A percentile compares a stretch with the other conserved stretches of the same genome.
Evolutionary conservation across 2,113 vertebrate species (phyloP).

Genomic region (Ginglymostoma cirratum): DNA sequence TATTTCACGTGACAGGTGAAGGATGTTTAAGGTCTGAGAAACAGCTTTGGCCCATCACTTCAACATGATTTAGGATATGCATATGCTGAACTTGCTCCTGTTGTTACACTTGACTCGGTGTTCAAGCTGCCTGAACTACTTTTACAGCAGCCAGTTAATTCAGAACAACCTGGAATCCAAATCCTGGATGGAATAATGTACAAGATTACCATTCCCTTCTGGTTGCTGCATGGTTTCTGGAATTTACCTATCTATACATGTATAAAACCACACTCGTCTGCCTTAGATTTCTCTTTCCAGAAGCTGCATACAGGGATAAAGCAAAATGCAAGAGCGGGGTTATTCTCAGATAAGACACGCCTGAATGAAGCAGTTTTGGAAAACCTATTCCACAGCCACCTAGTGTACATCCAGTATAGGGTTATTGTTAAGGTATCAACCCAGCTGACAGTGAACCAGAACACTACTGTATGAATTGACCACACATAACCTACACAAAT

Average conservation of each 20-base stretch:
- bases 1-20: neutral
- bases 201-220: neutral
- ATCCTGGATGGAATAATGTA: neutral
- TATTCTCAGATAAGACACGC: too few species aligned
- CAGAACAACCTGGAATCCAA: neutral
- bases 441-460: neutral
- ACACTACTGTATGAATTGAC: neutral
- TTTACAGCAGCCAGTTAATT: neutral
- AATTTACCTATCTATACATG: neutral
- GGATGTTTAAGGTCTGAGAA: neutral
- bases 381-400: neutral
- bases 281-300: neutral
- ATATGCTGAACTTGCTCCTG: neutral
- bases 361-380: neutral
- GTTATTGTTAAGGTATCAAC: neutral
- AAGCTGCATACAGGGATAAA: too few species aligned
- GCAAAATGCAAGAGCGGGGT: neutral
- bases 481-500: neutral
- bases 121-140: neutral
- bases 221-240: neutral
- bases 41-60: neutral
- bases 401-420: neutral
- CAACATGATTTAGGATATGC: neutral
- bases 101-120: neutral
- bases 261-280: neutral